Conservation (phyloP, 1,140 invertebrate genomes). For the Listronotus oregonensis region DNA sequence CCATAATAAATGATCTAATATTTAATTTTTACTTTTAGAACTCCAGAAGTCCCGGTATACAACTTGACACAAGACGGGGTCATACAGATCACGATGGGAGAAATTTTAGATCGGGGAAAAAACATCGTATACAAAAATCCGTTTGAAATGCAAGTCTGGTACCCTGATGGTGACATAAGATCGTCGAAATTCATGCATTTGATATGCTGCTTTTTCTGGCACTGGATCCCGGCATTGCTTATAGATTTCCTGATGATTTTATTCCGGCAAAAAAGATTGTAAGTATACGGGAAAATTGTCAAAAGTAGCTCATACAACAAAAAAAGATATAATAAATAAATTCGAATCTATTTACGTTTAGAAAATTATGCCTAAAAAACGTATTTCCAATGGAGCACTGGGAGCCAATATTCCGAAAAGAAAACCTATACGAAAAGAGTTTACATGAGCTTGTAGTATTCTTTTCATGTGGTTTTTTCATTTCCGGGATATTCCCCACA, state of each 20-base stretch:
- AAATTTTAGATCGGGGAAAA: conserved; percentile 67
- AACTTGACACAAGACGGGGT: conserved; percentile 74
- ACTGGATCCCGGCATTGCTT: conserved; percentile 84
- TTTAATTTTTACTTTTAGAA: conserved; percentile 57
- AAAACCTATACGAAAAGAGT: too few relatives aligned
- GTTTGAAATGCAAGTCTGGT: conserved; percentile 58
- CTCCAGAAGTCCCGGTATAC: conserved; percentile 69
- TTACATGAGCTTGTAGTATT: too few relatives aligned
- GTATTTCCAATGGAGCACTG: too few relatives aligned
- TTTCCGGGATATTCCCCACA: too few relatives aligned
- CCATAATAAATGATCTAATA: not conserved
- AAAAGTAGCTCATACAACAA: too few relatives aligned
- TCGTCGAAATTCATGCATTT: conserved; percentile 59
- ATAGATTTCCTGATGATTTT: conserved; percentile 83
- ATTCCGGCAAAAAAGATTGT: conserved; percentile 83
- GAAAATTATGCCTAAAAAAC: too few relatives aligned
- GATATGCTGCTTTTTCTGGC: conserved; percentile 80
- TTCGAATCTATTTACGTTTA: too few relatives aligned
- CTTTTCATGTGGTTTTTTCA: too few relatives aligned
- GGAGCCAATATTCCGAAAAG: too few relatives aligned
- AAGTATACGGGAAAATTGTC: conserved; percentile 55
- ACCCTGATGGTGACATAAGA: conserved; percentile 63
- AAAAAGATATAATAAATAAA: too few relatives aligned
- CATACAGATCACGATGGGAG: conserved; percentile 64
- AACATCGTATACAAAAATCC: conserved; percentile 56